Evolutionary conservation across 2,888 invertebrate species (phyloP).

Genomic region (Hedya salicella): DNA sequence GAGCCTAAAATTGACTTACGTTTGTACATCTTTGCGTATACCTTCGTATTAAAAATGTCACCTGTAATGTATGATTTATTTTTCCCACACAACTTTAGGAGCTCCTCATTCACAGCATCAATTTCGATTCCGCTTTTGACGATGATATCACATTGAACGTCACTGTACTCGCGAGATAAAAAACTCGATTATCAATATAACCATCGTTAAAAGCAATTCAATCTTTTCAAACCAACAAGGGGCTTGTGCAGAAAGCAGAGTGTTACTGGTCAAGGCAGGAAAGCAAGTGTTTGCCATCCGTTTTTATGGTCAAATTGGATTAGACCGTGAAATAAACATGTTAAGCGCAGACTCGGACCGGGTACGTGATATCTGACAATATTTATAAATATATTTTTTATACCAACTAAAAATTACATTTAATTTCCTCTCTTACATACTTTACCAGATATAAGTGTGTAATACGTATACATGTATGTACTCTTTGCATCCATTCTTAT

Average conservation of each 20-base stretch:
- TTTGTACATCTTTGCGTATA: no score
- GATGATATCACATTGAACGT: constrained; percentile 18
- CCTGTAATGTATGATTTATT: no score
- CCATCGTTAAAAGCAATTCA: constrained; percentile 36
- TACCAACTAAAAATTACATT: background rate
- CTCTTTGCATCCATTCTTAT: no score
- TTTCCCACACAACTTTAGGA: constrained; percentile 9
- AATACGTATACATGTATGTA: no score
- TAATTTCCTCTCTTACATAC: no score
- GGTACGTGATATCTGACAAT: constrained; percentile 37
- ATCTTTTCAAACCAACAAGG: constrained; percentile 28
- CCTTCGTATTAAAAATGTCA: no score
- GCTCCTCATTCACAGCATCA: constrained; percentile 8
- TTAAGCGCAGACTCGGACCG: constrained; percentile 46
- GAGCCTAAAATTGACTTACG: no score
- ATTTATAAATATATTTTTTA: background rate
- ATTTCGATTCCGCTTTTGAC: constrained; percentile 17
- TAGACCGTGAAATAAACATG: constrained; percentile 63
- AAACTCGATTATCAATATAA: constrained; percentile 20
- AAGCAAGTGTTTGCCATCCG: constrained; percentile 48
- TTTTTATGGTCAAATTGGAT: constrained; percentile 67
- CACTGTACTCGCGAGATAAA: background rate
- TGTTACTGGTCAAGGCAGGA: constrained; percentile 45
- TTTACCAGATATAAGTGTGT: no score
- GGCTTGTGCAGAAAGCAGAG: constrained; percentile 24